Evolutionary conservation across 2,888 invertebrate species (phyloP).

Genomic region (Cryptocheilus praepositus): DNA sequence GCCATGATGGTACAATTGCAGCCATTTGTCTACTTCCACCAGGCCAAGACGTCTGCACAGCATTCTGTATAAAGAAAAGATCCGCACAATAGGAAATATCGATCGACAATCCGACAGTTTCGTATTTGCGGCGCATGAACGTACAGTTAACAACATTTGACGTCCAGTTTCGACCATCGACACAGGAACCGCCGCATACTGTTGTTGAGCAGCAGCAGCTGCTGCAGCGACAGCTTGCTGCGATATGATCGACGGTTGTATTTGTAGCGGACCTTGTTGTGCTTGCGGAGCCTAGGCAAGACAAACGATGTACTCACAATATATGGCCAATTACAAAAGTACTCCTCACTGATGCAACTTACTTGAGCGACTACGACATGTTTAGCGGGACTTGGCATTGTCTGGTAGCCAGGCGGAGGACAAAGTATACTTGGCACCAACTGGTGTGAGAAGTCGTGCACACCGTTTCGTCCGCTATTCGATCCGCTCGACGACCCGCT

Average conservation of each 20-base stretch:
- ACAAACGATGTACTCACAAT: slow-evolving; percentile 1
- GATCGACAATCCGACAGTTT: too few species aligned
- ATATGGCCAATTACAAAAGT: background rate
- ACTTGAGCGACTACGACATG: slow-evolving; percentile 81
- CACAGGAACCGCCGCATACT: slow-evolving; percentile 88
- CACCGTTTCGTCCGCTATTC: slow-evolving; percentile 71
- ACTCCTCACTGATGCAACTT: slow-evolving; percentile 24
- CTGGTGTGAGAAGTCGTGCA: slow-evolving; percentile 90
- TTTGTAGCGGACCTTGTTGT: slow-evolving; percentile 83
- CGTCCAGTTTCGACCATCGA: slow-evolving; percentile 93
- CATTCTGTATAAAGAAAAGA: slow-evolving; percentile 74
- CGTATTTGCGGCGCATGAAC: slow-evolving; percentile 43
- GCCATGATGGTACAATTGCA: slow-evolving; percentile 87
- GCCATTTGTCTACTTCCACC: slow-evolving; percentile 85
- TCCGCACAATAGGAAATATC: background rate
- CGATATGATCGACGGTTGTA: slow-evolving; percentile 86
- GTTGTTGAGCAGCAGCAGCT: slow-evolving; percentile 85
- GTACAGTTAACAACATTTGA: slow-evolving; percentile 85
- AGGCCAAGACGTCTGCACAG: slow-evolving; percentile 84
- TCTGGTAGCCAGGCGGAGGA: slow-evolving; percentile 89
- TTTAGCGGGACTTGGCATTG: slow-evolving; percentile 83
- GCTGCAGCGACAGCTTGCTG: slow-evolving; percentile 82
- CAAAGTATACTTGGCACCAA: slow-evolving; percentile 96
- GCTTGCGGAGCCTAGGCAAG: slow-evolving; percentile 77
- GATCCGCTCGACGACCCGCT: slow-evolving; percentile 80